Conservation (phyloP, 2,888 invertebrate genomes). For the Gastracanthus pulcherrimus region DNA sequence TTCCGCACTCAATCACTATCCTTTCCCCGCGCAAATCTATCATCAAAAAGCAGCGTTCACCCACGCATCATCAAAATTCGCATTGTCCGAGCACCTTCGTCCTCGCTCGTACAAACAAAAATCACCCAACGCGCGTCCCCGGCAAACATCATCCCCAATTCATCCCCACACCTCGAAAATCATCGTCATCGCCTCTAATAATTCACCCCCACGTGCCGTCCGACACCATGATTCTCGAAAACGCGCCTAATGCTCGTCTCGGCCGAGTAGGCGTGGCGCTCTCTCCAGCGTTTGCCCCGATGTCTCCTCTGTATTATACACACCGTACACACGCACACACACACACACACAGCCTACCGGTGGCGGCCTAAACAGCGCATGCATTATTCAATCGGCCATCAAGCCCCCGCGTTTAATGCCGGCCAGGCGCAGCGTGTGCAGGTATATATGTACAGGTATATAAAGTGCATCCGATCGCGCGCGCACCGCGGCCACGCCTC, state of each 20-base stretch:
- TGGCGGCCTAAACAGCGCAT: slow-evolving; percentile 69
- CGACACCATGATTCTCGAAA: neutral
- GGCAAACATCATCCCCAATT: too few species aligned
- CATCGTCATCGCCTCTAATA: neutral
- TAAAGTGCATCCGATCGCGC: slow-evolving; percentile 72
- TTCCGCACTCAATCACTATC: too few species aligned
- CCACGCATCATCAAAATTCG: too few species aligned
- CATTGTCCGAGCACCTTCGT: too few species aligned
- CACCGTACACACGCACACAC: neutral
- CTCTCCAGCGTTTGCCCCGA: slow-evolving; percentile 1
- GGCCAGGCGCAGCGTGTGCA: too few species aligned
- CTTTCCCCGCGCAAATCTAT: too few species aligned
- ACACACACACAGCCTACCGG: slow-evolving; percentile 7
- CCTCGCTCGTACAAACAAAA: too few species aligned
- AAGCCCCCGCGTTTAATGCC: slow-evolving; percentile 70
- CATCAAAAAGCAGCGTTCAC: too few species aligned
- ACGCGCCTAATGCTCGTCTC: neutral
- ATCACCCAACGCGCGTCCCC: too few species aligned
- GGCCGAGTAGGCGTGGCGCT: slow-evolving; percentile 60
- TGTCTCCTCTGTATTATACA: too few species aligned
- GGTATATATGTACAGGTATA: too few species aligned
- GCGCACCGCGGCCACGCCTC: slow-evolving; percentile 70
- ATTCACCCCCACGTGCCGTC: neutral
- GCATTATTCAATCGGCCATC: slow-evolving; percentile 74
- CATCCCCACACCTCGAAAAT: neutral